Base-by-base conservation (phyloP, 2,797 vertebrate species). In the Champsocephalus esox region DNA sequence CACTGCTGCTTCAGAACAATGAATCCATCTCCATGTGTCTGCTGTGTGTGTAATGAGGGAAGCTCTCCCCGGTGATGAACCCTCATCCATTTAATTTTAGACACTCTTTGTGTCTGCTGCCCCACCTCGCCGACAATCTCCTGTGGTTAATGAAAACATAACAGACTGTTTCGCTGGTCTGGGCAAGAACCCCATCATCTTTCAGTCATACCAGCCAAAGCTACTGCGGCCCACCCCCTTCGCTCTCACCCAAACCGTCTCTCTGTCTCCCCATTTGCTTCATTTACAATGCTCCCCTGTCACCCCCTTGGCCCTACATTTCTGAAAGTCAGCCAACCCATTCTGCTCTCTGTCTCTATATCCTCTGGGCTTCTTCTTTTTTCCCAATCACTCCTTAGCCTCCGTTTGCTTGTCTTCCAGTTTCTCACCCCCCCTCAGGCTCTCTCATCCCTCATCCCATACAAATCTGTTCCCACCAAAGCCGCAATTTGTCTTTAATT, bases 131-230 rank as follows among this genome's bases (percentile, higher is more conserved):
- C 63, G 59, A 76, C 76, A 79, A 69, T 79, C 82, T 83, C 77
- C 80, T 79, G 87, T 76, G 79, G 74, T 87, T 89, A 86, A 91
- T 92, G 83, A 91, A 89, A 92, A 89, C 85, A 91, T 65, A 87
- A 88, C 85, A 88, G 72, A 73, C 69, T 73, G 81, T 86, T 82
- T 82, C 63, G 73, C 81, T 66, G 51, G 73, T 87, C 76, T n/a
- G 69, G 77, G 70, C 78, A 80, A 68, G 77, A 85, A 86, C 79
- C 80, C 72, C 72, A 80, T 87, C 85, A 82, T 80, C 77, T 77
- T 79, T 61, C 77, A 59, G 77, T 82, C 75, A 73, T 73, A 78
- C 73, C 77, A 69, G 78, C 82, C 85, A 82, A 85, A 81, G 73
- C 32, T 61, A 66, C 73, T 64, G 60, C 66, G 43, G 65, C 77